These are phyloP conservation scores for Lethrus apterus DNA, from an alignment of 1,140 invertebrate species.

Conservation along the genomic window DNA sequence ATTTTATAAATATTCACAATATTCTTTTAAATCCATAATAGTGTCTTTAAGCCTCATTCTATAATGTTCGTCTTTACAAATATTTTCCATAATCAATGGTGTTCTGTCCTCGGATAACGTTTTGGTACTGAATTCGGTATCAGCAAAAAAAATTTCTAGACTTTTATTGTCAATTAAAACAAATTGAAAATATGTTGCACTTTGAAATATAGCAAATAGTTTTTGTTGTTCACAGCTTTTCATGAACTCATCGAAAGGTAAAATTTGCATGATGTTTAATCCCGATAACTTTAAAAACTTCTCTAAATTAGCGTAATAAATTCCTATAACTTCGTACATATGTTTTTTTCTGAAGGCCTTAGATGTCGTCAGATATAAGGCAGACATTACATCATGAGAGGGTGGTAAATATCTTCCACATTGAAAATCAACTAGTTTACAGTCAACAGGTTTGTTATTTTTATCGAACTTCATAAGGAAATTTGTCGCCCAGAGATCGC, in stretches of 20 bases:
- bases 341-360: slow-evolving; percentile 32
- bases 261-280: slow-evolving; percentile 19
- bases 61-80: slow-evolving; percentile 22
- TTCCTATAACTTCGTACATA: slow-evolving; percentile 23
- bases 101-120: slow-evolving; percentile 24
- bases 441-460: slow-evolving; percentile 33
- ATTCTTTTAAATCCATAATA: slow-evolving; percentile 27
- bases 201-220: slow-evolving; percentile 25
- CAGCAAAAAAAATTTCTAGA: slow-evolving; percentile 19
- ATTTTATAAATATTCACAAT: slow-evolving; percentile 20
- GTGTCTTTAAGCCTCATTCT: slow-evolving; percentile 21
- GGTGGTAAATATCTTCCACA: slow-evolving; percentile 41
- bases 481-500: slow-evolving; percentile 43
- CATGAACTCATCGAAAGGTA: slow-evolving; percentile 24
- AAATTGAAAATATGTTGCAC: slow-evolving; percentile 26
- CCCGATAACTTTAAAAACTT: slow-evolving; percentile 19
- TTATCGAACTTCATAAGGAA: slow-evolving; percentile 38
- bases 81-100: slow-evolving; percentile 20
- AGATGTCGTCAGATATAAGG: slow-evolving; percentile 40
- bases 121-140: slow-evolving; percentile 15
- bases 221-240: slow-evolving; percentile 28
- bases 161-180: slow-evolving; percentile 20
- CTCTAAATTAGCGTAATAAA: slow-evolving; percentile 26
- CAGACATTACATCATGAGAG: slow-evolving; percentile 41
- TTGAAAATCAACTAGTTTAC: slow-evolving; percentile 43